Percentiles rank a stretch among this genome's conserved stretches.
Evolutionary conservation across 1,140 invertebrate species (phyloP).

Genomic region (Drosophila mojavensis): DNA sequence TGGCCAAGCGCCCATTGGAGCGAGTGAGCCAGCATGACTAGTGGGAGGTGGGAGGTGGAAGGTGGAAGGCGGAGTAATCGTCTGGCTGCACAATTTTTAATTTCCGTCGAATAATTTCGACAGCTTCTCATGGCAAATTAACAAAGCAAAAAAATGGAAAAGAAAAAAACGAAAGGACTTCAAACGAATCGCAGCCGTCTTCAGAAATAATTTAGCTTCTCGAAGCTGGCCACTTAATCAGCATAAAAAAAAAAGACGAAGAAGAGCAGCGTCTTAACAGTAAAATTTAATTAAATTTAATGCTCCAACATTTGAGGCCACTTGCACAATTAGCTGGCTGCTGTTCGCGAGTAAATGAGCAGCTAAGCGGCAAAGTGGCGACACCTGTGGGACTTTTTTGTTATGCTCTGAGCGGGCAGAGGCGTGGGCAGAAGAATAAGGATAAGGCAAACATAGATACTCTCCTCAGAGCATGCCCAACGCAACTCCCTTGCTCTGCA

Average conservation of each 20-base stretch:
- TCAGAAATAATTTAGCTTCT: slow-evolving; percentile 23
- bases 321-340: slow-evolving; percentile 72
- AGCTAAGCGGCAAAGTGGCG: slow-evolving; percentile 74
- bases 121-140: slow-evolving; percentile 47
- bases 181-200: slow-evolving; percentile 51
- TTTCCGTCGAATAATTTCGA: slow-evolving; percentile 61
- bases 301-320: slow-evolving; percentile 65
- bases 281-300: slow-evolving; percentile 77
- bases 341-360: slow-evolving; percentile 57
- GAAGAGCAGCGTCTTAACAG: slow-evolving; percentile 42
- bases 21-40: slow-evolving; percentile 10
- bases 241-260: slow-evolving; percentile 55
- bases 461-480: too few relatives aligned
- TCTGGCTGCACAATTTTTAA: slow-evolving; percentile 65
- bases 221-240: slow-evolving; percentile 69
- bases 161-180: slow-evolving; percentile 31
- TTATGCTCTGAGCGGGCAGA: slow-evolving; percentile 5
- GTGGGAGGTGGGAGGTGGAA: not conserved
- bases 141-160: slow-evolving; percentile 13
- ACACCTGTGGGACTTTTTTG: slow-evolving; percentile 69
- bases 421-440: slow-evolving; percentile 16
- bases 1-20: slow-evolving; percentile 31
- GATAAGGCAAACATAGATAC: too few relatives aligned
- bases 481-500: slow-evolving; percentile 4
- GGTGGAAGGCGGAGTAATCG: not conserved